Evolutionary conservation across 2,113 vertebrate species (phyloP).

Genomic region (Morone saxatilis): DNA sequence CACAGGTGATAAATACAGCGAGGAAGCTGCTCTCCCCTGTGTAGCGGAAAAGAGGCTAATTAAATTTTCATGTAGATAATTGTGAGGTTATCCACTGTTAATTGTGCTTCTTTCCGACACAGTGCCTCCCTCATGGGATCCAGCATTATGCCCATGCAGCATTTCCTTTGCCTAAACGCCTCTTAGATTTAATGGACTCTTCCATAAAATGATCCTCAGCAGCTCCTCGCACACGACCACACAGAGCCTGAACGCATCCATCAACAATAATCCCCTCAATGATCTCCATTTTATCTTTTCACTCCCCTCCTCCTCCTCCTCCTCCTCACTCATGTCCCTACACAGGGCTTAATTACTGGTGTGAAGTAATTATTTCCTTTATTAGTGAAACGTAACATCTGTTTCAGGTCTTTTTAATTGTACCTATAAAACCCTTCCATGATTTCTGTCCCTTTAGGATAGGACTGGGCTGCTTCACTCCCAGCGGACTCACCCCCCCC

Average conservation of each 20-base stretch:
- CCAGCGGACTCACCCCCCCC: conserved; percentile 70
- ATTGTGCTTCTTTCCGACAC: conserved; percentile 74
- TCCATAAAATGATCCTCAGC: conserved; percentile 76
- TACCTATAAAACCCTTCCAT: conserved; percentile 85
- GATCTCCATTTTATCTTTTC: conserved; percentile 81
- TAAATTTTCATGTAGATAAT: conserved; percentile 84
- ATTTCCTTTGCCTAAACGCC: conserved; percentile 79
- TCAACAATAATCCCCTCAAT: conserved; percentile 82
- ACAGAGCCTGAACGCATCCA: conserved; percentile 74
- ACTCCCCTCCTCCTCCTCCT: conserved; percentile 57
- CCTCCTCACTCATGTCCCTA: conserved; percentile 73
- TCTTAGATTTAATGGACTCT: conserved; percentile 83
- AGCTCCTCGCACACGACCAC: conserved; percentile 70
- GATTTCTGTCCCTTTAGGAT: conserved; percentile 85
- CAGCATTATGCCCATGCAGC: conserved; percentile 75
- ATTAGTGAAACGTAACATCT: conserved; percentile 85
- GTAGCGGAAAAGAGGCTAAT: conserved; percentile 75
- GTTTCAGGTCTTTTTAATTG: conserved; percentile 86
- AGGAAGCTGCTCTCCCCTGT: conserved; percentile 62
- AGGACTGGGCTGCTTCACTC: conserved; percentile 79
- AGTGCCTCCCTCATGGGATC: conserved; percentile 69
- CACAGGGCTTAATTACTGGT: conserved; percentile 86
- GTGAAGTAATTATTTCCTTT: conserved; percentile 86
- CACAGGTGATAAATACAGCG: conserved; percentile 68
- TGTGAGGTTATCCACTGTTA: conserved; percentile 71